These are phyloP conservation scores for Camponotus vicinus DNA, from an alignment of 1,140 invertebrate genomes.

Conservation along the genomic window DNA sequence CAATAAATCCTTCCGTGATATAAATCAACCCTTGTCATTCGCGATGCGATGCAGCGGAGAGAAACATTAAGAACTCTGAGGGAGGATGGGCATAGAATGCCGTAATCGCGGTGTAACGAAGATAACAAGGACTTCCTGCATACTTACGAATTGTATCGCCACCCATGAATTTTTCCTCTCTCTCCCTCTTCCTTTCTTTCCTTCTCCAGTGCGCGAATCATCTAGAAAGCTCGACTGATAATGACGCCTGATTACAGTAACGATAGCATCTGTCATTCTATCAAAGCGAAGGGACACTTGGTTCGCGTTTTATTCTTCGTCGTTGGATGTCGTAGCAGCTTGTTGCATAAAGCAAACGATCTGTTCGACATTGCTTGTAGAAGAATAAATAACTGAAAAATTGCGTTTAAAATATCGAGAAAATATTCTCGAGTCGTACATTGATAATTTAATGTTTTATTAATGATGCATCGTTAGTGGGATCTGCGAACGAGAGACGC, in stretches of 20 bases:
- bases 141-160: slow-evolving; percentile 70
- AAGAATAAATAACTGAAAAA: too few relatives aligned
- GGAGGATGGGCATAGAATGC: slow-evolving; percentile 44
- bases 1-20: background rate
- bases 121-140: slow-evolving; percentile 81
- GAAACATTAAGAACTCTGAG: slow-evolving; percentile 67
- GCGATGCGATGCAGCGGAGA: slow-evolving; percentile 12
- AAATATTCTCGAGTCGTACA: background rate
- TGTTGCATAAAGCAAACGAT: too few relatives aligned
- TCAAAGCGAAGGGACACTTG: slow-evolving; percentile 35
- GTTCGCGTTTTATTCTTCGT: slow-evolving; percentile 24
- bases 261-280: slow-evolving; percentile 45
- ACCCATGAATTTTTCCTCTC: slow-evolving; percentile 50
- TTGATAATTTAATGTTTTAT: background rate
- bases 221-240: slow-evolving; percentile 53
- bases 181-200: slow-evolving; percentile 30
- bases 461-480: background rate
- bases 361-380: too few relatives aligned
- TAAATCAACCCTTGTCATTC: slow-evolving; percentile 10
- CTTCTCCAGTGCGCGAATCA: slow-evolving; percentile 36
- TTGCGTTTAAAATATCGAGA: too few relatives aligned
- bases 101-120: slow-evolving; percentile 77
- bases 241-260: slow-evolving; percentile 49
- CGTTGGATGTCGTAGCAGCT: background rate
- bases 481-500: background rate